Evolutionary conservation across 2,888 invertebrate genomes (phyloP).

Genomic region (Thymelicus lineola): DNA sequence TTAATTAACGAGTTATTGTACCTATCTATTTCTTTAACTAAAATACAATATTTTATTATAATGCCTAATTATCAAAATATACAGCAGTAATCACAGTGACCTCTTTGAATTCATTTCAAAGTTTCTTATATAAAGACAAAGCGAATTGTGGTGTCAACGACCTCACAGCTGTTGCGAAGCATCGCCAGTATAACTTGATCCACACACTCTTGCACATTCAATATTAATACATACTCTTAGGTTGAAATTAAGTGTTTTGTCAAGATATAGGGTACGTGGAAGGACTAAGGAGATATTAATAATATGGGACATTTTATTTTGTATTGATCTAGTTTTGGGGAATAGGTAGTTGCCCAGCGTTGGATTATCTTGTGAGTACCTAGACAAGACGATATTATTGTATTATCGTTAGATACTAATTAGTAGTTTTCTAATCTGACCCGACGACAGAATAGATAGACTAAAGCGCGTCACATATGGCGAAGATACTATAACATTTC

Average conservation of each 20-base stretch:
- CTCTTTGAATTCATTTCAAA: conserved; percentile 20
- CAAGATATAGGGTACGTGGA: not conserved
- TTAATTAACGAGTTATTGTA: no score
- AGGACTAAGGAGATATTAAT: no score
- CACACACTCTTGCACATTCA: conserved; percentile 12
- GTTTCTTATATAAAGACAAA: conserved; percentile 29
- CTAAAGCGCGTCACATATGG: no score
- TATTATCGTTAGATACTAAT: no score
- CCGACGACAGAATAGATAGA: no score
- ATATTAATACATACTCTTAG: not conserved
- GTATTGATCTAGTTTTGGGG: not conserved
- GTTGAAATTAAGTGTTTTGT: not conserved
- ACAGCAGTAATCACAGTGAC: conserved; percentile 10
- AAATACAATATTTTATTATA: not conserved
- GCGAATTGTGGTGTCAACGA: conserved; percentile 38
- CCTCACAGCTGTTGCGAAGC: conserved; percentile 32
- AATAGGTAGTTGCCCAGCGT: no score
- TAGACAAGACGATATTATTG: no score
- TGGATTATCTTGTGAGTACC: no score
- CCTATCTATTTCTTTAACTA: no score
- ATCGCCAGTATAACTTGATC: conserved; percentile 35
- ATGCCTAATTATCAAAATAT: not conserved
- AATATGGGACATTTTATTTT: not conserved
- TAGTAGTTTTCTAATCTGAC: no score
- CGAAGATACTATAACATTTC: no score